phyloP scores from a whole-genome alignment of 2,113 vertebrate genomes.

The Trematomus loennbergii region DNA sequence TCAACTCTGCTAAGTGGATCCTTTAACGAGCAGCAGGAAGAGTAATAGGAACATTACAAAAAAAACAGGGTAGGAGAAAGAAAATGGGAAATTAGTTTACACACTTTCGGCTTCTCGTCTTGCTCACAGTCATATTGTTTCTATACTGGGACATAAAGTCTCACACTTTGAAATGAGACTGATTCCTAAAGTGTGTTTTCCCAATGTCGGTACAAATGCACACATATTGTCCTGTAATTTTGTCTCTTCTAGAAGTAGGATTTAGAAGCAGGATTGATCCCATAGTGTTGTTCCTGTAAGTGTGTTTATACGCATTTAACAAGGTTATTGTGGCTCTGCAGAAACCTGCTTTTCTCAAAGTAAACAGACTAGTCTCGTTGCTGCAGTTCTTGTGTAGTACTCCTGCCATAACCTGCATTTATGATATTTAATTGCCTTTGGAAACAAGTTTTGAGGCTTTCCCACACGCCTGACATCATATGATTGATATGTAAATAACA shows the following conservation, averaged over 20 bases:
- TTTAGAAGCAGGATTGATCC: neutral
- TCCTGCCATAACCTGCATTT: neutral
- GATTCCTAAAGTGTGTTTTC: neutral
- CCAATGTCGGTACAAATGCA: neutral
- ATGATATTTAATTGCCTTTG: neutral
- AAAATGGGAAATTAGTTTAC: constrained; percentile 29
- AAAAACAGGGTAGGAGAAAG: constrained; percentile 24
- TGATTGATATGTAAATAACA: neutral
- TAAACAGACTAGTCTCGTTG: neutral
- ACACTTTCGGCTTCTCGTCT: neutral
- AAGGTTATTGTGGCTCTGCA: constrained; percentile 2
- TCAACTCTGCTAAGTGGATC: constrained; percentile 5
- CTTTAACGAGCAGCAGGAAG: constrained; percentile 24
- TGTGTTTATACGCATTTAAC: constrained; percentile 9
- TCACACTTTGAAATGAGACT: neutral
- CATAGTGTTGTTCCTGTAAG: constrained; percentile 4
- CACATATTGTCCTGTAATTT: neutral
- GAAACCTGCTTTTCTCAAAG: neutral
- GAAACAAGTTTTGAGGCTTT: neutral
- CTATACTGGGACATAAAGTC: neutral
- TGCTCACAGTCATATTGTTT: constrained; percentile 15
- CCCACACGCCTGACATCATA: neutral
- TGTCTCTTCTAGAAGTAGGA: neutral
- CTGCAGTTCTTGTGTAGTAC: neutral
- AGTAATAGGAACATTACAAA: constrained; percentile 16